phyloP scores from a whole-genome alignment of 2,113 vertebrate genomes.

The Azemiops feae region DNA sequence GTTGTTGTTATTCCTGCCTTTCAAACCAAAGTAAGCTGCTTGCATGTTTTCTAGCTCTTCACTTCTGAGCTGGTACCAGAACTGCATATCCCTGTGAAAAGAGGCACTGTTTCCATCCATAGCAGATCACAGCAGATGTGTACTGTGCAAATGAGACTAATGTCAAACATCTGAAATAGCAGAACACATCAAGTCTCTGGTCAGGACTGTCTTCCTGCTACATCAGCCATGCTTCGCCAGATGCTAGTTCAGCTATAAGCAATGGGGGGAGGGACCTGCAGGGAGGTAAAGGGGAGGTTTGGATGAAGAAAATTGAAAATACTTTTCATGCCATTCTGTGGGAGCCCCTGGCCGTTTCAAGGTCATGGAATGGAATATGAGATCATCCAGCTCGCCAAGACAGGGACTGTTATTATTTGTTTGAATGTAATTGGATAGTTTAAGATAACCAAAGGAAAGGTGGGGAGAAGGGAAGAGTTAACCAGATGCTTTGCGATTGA shows the following conservation, averaged over 20 bases:
- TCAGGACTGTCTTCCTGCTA: not conserved
- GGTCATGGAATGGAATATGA: not conserved
- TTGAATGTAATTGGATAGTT: not conserved
- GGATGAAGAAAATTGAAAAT: not conserved
- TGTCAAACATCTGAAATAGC: not conserved
- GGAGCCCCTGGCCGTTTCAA: not conserved
- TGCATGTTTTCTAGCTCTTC: slow-evolving; percentile 71
- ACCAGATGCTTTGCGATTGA: not conserved
- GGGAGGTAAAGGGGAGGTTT: not conserved
- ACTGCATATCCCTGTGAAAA: slow-evolving; percentile 74
- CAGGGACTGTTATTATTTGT: not conserved
- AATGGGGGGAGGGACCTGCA: not conserved
- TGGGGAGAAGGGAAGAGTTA: not conserved
- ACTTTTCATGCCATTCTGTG: accelerated
- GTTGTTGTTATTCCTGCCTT: slow-evolving; percentile 80
- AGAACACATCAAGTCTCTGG: not conserved
- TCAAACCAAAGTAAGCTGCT: slow-evolving; percentile 71
- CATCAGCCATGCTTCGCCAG: not conserved
- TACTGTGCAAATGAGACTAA: not conserved
- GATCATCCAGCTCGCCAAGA: not conserved
- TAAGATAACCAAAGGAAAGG: not conserved
- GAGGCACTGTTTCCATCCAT: slow-evolving; percentile 13
- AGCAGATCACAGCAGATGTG: not conserved
- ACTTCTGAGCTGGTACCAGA: slow-evolving; percentile 75
- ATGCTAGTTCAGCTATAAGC: not conserved